Base-by-base conservation (phyloP, 2,113 vertebrate species). In the Pseudopodoces humilis region DNA sequence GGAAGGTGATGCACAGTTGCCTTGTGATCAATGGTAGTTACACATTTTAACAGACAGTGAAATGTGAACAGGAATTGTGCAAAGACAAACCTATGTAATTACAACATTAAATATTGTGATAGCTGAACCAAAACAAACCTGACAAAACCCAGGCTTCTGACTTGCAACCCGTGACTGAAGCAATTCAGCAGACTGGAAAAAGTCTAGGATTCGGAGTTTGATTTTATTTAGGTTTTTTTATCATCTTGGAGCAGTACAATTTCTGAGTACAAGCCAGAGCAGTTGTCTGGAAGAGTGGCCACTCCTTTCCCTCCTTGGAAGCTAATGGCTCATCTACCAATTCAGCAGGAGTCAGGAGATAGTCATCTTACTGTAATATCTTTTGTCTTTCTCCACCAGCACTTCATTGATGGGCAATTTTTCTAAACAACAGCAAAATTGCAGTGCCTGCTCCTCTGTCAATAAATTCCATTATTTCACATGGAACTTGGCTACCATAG, bases 381-480 rank as follows among this genome's bases (percentile, higher is more conserved):
- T 95, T 96, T 94, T 96, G 93, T 96, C 95, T 94, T 96, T 95
- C 92, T 89, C 91, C 76, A 81, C 89, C 5, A 24, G 94, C 97
- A 97, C 76, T 70, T 96, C 97, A 97, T 96, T 95, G 97, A 97
- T 95, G 97, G 94, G 93, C 95, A 96, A 96, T 97, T 97, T 97
- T 97, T 97, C 96, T 94, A 96, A 97, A 97, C 95, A 97, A 84
- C 94, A 95, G 92, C 77, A 97, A 95, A 97, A 97, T 95, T 97
- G 95, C 97, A 78, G 86, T 39, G 83, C 95, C 91, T 75, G 94
- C 93, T 96, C 86, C 90, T 96, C 91, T 96, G 92, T 97, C 97
- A 97, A 97, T 97, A 97, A 96, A 97, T 96, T 94, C 96, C 96
- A 97, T 97, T 97, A 96, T 97, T 97, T 96, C 96, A 91, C 91